phyloP scores from a whole-genome alignment of 2,113 vertebrate species.

The Dicerorhinus sumatrensis region DNA sequence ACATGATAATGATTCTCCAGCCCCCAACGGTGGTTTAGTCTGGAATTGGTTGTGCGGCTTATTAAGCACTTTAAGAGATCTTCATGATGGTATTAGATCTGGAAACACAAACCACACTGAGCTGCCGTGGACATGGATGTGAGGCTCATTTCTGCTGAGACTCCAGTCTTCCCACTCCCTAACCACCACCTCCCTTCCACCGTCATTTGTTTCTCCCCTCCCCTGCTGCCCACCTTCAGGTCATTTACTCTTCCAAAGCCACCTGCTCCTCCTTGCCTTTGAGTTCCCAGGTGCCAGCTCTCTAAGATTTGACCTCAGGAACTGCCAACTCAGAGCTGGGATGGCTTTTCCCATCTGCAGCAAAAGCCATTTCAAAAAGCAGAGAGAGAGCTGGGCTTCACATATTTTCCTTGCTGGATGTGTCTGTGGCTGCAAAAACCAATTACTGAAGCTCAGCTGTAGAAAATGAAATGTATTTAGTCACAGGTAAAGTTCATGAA shows the following conservation, averaged over 20 bases:
- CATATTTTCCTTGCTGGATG: slow-evolving; percentile 65
- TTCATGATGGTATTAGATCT: not conserved
- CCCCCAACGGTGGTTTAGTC: not conserved
- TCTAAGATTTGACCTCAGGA: slow-evolving; percentile 69
- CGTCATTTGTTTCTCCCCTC: not conserved
- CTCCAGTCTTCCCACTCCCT: not conserved
- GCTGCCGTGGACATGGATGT: not conserved
- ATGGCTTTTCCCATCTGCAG: slow-evolving; percentile 69
- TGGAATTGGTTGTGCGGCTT: slow-evolving; percentile 40
- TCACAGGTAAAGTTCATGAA: slow-evolving; percentile 72
- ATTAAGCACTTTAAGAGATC: slow-evolving; percentile 50
- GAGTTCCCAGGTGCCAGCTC: slow-evolving; percentile 43
- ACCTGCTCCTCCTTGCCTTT: slow-evolving; percentile 61
- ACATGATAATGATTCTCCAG: slow-evolving; percentile 42
- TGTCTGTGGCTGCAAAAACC: slow-evolving; percentile 63
- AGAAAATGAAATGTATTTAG: slow-evolving; percentile 73
- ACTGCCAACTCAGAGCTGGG: slow-evolving; percentile 60
- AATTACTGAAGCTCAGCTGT: slow-evolving; percentile 72
- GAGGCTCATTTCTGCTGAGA: not conserved
- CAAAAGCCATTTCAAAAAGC: slow-evolving; percentile 67
- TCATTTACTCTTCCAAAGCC: slow-evolving; percentile 61
- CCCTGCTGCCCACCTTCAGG: not conserved
- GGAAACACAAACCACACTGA: not conserved
- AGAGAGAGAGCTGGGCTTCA: not conserved
- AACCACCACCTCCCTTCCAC: not conserved